phyloP scores from a whole-genome alignment of 2,888 invertebrate genomes.

The Resseliella maxima region DNA sequence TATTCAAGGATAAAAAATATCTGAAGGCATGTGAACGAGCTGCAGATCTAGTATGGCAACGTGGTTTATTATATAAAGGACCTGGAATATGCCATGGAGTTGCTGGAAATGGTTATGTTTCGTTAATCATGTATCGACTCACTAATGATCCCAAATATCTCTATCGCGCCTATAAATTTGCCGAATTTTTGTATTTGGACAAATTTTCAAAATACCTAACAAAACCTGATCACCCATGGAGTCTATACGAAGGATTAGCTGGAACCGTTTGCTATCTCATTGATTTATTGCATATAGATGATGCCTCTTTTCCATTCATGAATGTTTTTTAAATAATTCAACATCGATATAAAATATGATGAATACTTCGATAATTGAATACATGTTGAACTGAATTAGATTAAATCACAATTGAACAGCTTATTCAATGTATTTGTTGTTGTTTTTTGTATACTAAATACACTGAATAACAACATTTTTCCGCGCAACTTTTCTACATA shows the following conservation, averaged over 20 bases:
- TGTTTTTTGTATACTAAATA: too few relatives aligned
- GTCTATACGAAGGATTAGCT: slow-evolving; percentile 87
- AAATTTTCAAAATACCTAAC: slow-evolving; percentile 73
- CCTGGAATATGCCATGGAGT: slow-evolving; percentile 92
- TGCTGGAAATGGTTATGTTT: slow-evolving; percentile 85
- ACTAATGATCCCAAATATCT: slow-evolving; percentile 78
- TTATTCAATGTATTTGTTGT: too few relatives aligned
- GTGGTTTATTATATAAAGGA: slow-evolving; percentile 85
- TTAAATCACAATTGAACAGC: too few relatives aligned
- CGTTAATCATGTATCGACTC: slow-evolving; percentile 79
- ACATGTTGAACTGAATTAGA: too few relatives aligned
- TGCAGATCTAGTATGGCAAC: slow-evolving; percentile 83
- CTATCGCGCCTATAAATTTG: slow-evolving; percentile 81
- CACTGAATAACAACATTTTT: too few relatives aligned
- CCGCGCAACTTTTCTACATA: too few relatives aligned
- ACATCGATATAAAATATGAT: too few relatives aligned
- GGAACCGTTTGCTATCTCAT: slow-evolving; percentile 86
- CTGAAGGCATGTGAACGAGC: slow-evolving; percentile 75
- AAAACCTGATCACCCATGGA: slow-evolving; percentile 82
- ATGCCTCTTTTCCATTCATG: slow-evolving; percentile 85
- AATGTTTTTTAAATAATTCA: slow-evolving; percentile 66
- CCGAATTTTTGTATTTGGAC: slow-evolving; percentile 76
- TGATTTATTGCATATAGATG: slow-evolving; percentile 79
- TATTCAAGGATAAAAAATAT: slow-evolving; percentile 80
- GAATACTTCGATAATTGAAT: too few relatives aligned